Evolutionary conservation across 2,888 invertebrate species (phyloP).

Genomic region (Erebia ligea): DNA sequence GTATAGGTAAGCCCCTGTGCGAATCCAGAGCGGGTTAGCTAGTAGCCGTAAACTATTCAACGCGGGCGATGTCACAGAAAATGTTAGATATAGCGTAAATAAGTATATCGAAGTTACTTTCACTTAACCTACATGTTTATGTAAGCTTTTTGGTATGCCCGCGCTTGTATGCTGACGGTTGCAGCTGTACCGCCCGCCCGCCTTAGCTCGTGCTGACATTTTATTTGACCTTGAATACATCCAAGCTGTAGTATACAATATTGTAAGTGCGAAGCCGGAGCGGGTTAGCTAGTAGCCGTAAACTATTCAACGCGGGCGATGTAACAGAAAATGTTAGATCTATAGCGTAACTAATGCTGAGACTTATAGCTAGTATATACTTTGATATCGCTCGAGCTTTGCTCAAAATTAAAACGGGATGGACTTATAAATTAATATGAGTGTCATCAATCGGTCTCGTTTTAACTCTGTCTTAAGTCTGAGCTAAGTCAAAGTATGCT

Average conservation of each 20-base stretch:
- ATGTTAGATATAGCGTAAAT: constrained; percentile 8
- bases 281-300: background rate
- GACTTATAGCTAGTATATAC: no score
- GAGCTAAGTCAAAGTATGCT: no score
- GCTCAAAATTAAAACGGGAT: no score
- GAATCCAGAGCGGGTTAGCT: no score
- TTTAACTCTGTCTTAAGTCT: no score
- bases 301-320: background rate
- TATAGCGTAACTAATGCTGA: no score
- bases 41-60: background rate
- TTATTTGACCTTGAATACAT: background rate
- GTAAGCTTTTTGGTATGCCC: constrained; percentile 24
- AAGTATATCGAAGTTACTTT: constrained; percentile 23
- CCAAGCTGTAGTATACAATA: background rate
- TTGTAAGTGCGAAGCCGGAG: no score
- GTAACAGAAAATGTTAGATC: constrained; percentile 12
- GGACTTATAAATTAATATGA: no score
- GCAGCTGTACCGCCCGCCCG: constrained; percentile 20
- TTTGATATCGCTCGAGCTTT: no score
- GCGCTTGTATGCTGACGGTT: constrained; percentile 17
- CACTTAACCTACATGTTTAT: constrained; percentile 30
- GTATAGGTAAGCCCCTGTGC: no score
- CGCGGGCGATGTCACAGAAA: constrained; percentile 9
- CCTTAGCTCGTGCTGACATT: background rate
- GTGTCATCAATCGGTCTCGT: no score